Conservation (phyloP, 2,797 vertebrate genomes). For the Lophius americanus region DNA sequence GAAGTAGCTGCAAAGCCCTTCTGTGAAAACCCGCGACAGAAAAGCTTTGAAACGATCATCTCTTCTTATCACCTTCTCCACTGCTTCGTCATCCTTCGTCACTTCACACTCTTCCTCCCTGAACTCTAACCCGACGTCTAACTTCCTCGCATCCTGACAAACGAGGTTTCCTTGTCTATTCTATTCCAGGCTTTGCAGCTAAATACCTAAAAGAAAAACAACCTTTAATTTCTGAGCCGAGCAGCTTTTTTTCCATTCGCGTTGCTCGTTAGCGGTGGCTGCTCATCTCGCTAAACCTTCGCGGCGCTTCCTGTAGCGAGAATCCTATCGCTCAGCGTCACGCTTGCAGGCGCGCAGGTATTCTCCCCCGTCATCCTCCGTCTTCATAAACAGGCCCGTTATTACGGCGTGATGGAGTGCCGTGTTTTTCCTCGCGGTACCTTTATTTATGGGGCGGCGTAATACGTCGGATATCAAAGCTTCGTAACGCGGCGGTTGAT, state of each 20-base stretch:
- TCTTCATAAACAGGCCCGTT: slow-evolving; percentile 72
- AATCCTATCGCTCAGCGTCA: slow-evolving; percentile 59
- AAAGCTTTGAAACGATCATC: too few relatives aligned
- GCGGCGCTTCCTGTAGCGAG: slow-evolving; percentile 32
- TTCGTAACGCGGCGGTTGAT: slow-evolving; percentile 71
- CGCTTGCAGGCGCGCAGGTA: slow-evolving; percentile 66
- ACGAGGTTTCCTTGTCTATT: neutral
- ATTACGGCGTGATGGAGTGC: slow-evolving; percentile 73
- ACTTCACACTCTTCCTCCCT: neutral
- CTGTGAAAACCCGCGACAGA: too few relatives aligned
- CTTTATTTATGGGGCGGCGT: slow-evolving; percentile 56
- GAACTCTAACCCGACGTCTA: slow-evolving; percentile 7
- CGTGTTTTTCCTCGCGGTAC: slow-evolving; percentile 43
- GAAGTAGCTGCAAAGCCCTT: neutral
- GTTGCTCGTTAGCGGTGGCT: slow-evolving; percentile 9
- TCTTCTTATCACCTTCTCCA: too few relatives aligned
- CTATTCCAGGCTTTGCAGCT: neutral
- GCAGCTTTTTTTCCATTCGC: neutral
- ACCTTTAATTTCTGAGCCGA: too few relatives aligned
- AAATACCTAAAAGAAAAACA: neutral
- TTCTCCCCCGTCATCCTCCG: slow-evolving; percentile 58
- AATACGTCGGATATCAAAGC: slow-evolving; percentile 71
- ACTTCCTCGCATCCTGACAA: neutral
- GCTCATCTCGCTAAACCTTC: neutral
- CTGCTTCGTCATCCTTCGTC: too few relatives aligned